A percentile compares a stretch with the other conserved stretches of the same genome.
phyloP scores from a whole-genome alignment of 2,797 vertebrate species.

The Chaenodraco wilsoni region DNA sequence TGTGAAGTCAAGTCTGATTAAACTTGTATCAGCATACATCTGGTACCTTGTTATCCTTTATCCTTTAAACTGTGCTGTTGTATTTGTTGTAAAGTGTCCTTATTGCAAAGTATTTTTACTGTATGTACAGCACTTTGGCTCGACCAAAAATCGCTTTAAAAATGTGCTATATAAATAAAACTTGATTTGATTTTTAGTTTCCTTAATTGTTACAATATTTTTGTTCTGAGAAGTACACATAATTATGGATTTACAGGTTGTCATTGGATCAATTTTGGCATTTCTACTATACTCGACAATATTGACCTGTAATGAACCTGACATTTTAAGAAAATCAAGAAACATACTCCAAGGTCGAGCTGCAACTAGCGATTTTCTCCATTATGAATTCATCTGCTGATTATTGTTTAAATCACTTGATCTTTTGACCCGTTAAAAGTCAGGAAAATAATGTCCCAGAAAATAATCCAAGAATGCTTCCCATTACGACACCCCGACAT shows the following conservation, averaged over 20 bases:
- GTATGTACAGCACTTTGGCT: too few relatives aligned
- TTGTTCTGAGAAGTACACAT: slow-evolving; percentile 2
- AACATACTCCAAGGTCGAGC: not conserved
- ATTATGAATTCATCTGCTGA: not conserved
- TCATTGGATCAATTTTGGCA: not conserved
- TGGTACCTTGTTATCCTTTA: too few relatives aligned
- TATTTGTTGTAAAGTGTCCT: too few relatives aligned
- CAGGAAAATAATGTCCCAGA: not conserved
- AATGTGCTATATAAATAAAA: too few relatives aligned
- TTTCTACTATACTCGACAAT: not conserved
- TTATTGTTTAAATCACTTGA: not conserved
- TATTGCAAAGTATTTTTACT: too few relatives aligned
- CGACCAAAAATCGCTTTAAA: too few relatives aligned
- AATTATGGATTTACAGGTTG: not conserved
- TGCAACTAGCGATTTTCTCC: not conserved
- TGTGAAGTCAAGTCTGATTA: not conserved
- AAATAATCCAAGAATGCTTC: not conserved
- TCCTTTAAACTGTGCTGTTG: too few relatives aligned
- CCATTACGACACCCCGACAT: not conserved
- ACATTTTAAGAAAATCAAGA: not conserved
- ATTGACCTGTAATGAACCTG: not conserved
- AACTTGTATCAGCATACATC: not conserved
- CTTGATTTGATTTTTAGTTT: not conserved
- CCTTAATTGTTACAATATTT: not conserved
- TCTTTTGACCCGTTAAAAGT: not conserved